Percentiles rank a stretch among this genome's conserved stretches.
Conservation (phyloP, 2,797 vertebrate genomes). For the Myotis vivesi region DNA sequence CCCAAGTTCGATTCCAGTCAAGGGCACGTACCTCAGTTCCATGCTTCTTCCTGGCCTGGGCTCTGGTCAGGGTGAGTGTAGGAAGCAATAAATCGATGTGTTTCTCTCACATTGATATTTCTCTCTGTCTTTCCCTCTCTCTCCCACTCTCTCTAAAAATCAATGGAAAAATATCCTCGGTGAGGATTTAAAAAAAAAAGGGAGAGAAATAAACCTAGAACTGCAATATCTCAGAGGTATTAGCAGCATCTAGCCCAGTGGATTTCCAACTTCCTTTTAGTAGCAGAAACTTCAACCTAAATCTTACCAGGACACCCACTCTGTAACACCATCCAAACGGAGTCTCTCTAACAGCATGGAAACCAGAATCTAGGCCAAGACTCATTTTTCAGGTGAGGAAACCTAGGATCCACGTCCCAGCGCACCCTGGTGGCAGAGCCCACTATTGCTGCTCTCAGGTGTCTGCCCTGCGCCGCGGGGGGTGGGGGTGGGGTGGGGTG, state of each 20-base stretch:
- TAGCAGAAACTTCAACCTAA: neutral
- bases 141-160: no score
- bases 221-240: neutral
- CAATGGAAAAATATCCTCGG: no score
- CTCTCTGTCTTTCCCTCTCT: no score
- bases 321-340: neutral
- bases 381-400: neutral
- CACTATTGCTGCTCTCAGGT: neutral
- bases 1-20: no score
- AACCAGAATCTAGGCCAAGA: neutral
- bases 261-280: neutral
- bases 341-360: neutral
- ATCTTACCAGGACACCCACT: neutral
- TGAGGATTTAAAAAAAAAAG: no score
- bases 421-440: neutral
- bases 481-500: no score
- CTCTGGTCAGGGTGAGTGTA: no score
- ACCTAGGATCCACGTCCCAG: neutral
- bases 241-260: neutral
- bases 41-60: no score
- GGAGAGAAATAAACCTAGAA: neutral
- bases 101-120: no score
- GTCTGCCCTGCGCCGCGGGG: accelerated
- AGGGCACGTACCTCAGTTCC: no score
- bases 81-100: no score